phyloP scores from a whole-genome alignment of 2,888 invertebrate species.

The Morpho helenor region DNA sequence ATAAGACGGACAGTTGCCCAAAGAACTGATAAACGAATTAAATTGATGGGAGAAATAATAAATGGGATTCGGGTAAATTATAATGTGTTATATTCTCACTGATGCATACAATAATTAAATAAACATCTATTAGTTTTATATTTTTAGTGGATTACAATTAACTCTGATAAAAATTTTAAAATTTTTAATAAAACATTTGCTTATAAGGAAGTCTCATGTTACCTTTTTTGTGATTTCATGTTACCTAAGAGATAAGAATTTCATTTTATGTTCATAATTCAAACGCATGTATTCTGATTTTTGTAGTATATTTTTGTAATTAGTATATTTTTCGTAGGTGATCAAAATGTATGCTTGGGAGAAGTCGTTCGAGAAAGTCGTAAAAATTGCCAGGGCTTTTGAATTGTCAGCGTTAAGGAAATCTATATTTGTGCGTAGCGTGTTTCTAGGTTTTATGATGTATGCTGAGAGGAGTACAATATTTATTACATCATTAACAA shows the following conservation, averaged over 20 bases:
- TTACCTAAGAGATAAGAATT: no score
- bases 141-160: no score
- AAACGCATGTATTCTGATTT: slow-evolving; percentile 4
- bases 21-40: slow-evolving; percentile 90
- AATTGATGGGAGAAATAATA: slow-evolving; percentile 93
- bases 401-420: slow-evolving; percentile 78
- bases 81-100: neutral
- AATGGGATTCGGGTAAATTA: slow-evolving; percentile 86
- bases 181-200: no score
- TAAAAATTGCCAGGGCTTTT: slow-evolving; percentile 76
- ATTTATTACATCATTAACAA: slow-evolving; percentile 78
- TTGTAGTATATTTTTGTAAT: neutral
- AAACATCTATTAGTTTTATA: no score
- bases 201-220: no score
- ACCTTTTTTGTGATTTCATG: no score
- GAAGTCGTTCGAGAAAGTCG: slow-evolving; percentile 86
- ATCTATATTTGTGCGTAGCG: slow-evolving; percentile 81
- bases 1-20: slow-evolving; percentile 80
- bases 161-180: no score
- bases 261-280: no score
- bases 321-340: slow-evolving; percentile 75
- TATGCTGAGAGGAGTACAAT: slow-evolving; percentile 86
- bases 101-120: no score
- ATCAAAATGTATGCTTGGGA: slow-evolving; percentile 99
- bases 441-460: slow-evolving; percentile 84